Evolutionary conservation across 1,140 invertebrate species (phyloP).

Genomic region (Drosophila ficusphila): DNA sequence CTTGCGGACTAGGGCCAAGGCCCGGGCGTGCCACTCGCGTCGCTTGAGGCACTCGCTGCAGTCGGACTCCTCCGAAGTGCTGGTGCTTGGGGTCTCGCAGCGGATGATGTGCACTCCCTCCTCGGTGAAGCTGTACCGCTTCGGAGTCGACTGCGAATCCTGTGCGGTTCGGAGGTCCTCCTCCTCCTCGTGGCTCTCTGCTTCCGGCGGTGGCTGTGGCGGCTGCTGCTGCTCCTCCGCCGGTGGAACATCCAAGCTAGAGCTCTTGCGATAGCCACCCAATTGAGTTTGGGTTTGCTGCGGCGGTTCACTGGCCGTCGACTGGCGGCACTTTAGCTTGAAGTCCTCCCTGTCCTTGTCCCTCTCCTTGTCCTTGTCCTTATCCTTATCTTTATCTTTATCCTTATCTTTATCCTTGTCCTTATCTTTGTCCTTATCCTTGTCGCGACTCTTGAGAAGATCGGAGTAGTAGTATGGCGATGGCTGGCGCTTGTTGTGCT

Average conservation of each 20-base stretch:
- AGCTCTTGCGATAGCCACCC: slow-evolving; percentile 86
- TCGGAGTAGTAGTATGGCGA: slow-evolving; percentile 92
- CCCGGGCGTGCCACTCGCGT: slow-evolving; percentile 82
- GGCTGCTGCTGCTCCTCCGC: slow-evolving; percentile 31
- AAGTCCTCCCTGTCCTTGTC: slow-evolving; percentile 57
- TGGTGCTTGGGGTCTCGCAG: slow-evolving; percentile 81
- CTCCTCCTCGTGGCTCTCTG: slow-evolving; percentile 7
- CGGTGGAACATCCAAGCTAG: slow-evolving; percentile 88
- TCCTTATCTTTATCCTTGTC: slow-evolving; percentile 52
- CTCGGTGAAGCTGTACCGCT: slow-evolving; percentile 88
- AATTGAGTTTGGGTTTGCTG: slow-evolving; percentile 50
- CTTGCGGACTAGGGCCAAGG: slow-evolving; percentile 78
- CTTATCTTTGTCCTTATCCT: slow-evolving; percentile 32
- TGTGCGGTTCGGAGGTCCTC: slow-evolving; percentile 7
- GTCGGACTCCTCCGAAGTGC: slow-evolving; percentile 83
- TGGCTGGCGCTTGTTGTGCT: slow-evolving; percentile 87
- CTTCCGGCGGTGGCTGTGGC: slow-evolving; percentile 6
- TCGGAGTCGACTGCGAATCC: slow-evolving; percentile 84
- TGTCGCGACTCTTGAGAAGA: slow-evolving; percentile 86
- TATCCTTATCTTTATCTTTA: slow-evolving; percentile 9
- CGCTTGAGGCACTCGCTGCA: slow-evolving; percentile 83
- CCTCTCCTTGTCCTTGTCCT: slow-evolving; percentile 24
- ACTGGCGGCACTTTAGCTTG: slow-evolving; percentile 72
- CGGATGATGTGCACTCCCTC: slow-evolving; percentile 86
- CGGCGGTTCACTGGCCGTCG: slow-evolving; percentile 78